These are phyloP conservation scores for Oreotrochilus melanogaster DNA, from an alignment of 2,113 vertebrate genomes.

Conservation along the genomic window DNA sequence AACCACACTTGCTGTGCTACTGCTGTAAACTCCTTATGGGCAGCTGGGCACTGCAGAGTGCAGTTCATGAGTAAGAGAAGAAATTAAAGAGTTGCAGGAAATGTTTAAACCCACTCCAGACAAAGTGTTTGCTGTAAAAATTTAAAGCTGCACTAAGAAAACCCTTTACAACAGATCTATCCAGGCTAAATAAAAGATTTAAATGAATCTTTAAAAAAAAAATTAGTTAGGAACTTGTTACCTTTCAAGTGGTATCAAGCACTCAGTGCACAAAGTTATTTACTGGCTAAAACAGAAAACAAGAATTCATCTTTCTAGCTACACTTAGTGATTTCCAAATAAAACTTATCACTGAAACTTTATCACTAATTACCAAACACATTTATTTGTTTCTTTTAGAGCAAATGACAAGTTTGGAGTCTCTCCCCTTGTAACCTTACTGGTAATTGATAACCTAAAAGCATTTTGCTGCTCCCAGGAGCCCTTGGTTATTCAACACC, in stretches of 20 bases:
- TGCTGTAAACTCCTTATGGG: not conserved
- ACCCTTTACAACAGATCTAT: not conserved
- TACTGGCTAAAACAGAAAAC: not conserved
- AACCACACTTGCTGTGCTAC: not conserved
- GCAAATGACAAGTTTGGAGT: not conserved
- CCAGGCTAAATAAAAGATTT: not conserved
- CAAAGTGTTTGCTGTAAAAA: not conserved
- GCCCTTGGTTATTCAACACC: not conserved
- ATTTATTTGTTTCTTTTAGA: not conserved
- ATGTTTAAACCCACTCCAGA: not conserved
- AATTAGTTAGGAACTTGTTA: not conserved
- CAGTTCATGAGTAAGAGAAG: not conserved
- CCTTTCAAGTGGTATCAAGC: not conserved
- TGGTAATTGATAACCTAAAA: not conserved
- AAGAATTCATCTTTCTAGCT: not conserved
- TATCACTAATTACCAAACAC: not conserved
- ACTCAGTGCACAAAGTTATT: not conserved
- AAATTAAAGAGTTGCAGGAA: not conserved
- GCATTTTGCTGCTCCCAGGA: not conserved
- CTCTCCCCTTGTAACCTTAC: not conserved
- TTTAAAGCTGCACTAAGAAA: not conserved
- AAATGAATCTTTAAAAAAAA: not conserved
- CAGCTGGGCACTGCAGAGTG: not conserved
- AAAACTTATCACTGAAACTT: not conserved
- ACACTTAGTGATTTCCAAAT: not conserved